phyloP scores from a whole-genome alignment of 2,113 vertebrate species.

The Corythaixoides concolor region DNA sequence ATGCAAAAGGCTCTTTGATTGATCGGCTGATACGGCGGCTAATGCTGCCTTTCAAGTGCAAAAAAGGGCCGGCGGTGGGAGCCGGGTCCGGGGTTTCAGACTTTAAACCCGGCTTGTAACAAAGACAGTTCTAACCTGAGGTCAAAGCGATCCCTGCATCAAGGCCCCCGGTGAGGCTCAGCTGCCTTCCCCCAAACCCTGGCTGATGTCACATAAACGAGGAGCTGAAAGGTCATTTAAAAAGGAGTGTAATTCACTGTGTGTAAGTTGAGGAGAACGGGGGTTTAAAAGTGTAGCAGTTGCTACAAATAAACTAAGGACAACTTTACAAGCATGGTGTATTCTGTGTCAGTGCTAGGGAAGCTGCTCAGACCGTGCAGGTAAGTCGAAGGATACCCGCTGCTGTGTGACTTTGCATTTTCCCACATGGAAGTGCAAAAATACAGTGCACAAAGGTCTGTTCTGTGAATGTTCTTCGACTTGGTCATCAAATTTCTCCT shows the following conservation, averaged over 20 bases:
- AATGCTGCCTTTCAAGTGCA: constrained; percentile 44
- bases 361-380: background rate
- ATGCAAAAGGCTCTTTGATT: background rate
- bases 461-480: background rate
- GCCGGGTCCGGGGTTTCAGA: background rate
- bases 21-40: background rate
- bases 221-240: background rate
- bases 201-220: background rate
- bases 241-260: background rate
- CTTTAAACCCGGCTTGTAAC: background rate
- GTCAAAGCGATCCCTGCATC: background rate
- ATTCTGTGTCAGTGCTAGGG: background rate
- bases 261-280: background rate
- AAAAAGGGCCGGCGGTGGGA: background rate
- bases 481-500: background rate
- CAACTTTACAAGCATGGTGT: background rate
- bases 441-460: background rate
- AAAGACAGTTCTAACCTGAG: background rate
- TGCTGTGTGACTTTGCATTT: background rate
- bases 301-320: background rate
- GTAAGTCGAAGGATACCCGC: background rate
- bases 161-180: background rate
- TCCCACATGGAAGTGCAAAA: background rate
- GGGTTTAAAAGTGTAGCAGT: background rate
- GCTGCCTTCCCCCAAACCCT: background rate